Evolutionary conservation across 2,888 invertebrate genomes (phyloP).

Genomic region (Autographa pulchrina): DNA sequence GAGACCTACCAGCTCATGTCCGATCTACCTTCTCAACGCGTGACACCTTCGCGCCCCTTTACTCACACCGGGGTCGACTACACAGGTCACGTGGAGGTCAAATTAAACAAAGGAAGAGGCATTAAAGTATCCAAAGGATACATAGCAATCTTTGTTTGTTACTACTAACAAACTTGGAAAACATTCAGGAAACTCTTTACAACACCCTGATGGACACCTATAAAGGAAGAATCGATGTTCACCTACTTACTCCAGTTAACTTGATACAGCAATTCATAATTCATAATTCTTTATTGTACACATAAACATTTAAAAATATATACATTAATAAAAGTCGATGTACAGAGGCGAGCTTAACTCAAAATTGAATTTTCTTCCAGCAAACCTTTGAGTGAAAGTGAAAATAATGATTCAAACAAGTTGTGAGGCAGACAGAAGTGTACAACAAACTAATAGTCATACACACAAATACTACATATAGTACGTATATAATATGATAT

Average conservation of each 20-base stretch:
- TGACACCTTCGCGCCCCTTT: constrained; percentile 11
- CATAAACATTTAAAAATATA: too few species aligned
- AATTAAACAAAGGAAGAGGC: constrained; percentile 15
- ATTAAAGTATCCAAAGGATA: constrained; percentile 22
- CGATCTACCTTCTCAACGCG: constrained; percentile 15
- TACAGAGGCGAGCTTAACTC: too few species aligned
- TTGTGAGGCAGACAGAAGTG: too few species aligned
- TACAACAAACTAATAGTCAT: too few species aligned
- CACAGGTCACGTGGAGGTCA: constrained; percentile 21
- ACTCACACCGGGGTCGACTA: constrained; percentile 23
- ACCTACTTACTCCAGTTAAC: constrained; percentile 14
- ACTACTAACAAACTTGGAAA: constrained; percentile 12
- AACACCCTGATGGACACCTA: constrained; percentile 15
- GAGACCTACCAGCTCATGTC: constrained; percentile 21
- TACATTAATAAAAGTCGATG: too few species aligned
- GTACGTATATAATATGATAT: too few species aligned
- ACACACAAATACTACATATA: too few species aligned
- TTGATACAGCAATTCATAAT: constrained; percentile 12
- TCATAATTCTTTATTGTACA: too few species aligned
- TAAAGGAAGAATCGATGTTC: constrained; percentile 21
- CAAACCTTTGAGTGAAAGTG: too few species aligned
- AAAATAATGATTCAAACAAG: too few species aligned
- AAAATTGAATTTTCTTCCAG: too few species aligned
- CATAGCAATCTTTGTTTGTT: constrained; percentile 39
- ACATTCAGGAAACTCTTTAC: constrained; percentile 17